Conservation (phyloP, 2,888 invertebrate species). For the Tenthredo scrophulariae region DNA sequence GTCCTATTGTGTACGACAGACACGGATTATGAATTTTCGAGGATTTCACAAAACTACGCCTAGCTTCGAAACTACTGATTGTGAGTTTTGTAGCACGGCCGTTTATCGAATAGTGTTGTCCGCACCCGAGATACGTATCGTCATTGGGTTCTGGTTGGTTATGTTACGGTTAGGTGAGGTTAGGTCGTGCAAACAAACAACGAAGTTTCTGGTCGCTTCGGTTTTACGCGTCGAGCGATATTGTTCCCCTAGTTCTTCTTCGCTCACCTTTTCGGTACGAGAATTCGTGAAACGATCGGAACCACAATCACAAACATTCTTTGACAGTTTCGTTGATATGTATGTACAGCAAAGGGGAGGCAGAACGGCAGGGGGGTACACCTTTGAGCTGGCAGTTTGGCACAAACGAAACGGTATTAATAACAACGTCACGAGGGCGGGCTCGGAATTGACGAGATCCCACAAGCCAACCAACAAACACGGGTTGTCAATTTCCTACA, state of each 20-base stretch:
- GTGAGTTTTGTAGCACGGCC: background rate
- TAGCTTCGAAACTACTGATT: background rate
- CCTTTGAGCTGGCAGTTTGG: slow-evolving; percentile 49
- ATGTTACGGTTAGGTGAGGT: slow-evolving; percentile 2
- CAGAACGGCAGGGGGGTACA: slow-evolving; percentile 6
- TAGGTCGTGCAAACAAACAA: background rate
- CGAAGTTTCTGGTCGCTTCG: background rate
- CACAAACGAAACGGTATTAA: slow-evolving; percentile 31
- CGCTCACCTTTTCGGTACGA: slow-evolving; percentile 1
- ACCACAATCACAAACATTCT: background rate
- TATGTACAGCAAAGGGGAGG: background rate
- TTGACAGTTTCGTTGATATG: background rate
- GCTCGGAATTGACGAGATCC: background rate
- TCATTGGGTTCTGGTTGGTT: background rate
- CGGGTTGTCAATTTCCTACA: background rate
- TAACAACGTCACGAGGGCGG: slow-evolving; percentile 42
- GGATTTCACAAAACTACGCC: background rate
- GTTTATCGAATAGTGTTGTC: background rate
- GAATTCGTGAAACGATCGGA: background rate
- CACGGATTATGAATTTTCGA: background rate
- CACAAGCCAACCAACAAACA: background rate
- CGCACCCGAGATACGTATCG: background rate
- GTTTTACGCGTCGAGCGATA: background rate
- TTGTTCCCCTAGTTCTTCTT: background rate
- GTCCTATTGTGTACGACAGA: background rate